phyloP scores from a whole-genome alignment of 2,113 vertebrate species.

The Ochotona princeps region DNA sequence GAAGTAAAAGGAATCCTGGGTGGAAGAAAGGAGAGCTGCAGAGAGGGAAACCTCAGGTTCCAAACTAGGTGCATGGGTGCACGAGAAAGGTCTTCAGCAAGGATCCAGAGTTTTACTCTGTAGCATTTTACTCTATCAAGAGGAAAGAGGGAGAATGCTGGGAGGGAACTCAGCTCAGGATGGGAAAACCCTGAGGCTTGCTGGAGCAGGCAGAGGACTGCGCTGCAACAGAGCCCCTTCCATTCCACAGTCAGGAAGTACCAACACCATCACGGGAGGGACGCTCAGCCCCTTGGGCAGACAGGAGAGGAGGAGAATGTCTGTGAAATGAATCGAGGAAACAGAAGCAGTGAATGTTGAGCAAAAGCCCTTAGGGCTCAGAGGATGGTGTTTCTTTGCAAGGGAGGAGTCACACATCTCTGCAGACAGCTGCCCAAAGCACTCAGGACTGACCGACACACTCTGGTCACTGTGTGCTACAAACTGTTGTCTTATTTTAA shows the following conservation, averaged over 20 bases:
- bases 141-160: background rate
- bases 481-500: background rate
- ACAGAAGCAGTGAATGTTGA: slow-evolving; percentile 32
- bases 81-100: background rate
- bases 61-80: background rate
- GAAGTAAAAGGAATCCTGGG: background rate
- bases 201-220: background rate
- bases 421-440: slow-evolving; percentile 55
- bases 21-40: background rate
- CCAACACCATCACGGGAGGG: background rate
- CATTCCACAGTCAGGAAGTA: background rate
- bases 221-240: background rate
- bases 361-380: background rate
- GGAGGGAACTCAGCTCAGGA: background rate
- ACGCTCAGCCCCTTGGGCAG: background rate
- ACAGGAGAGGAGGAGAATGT: background rate
- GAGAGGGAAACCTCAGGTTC: background rate
- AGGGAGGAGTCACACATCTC: slow-evolving; percentile 35
- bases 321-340: slow-evolving; percentile 51
- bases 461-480: background rate
- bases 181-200: background rate
- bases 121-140: background rate
- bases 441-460: background rate
- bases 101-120: background rate
- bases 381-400: background rate